Evolutionary conservation across 2,113 vertebrate species (phyloP), one percentile per base, ranked within the genome.

Genomic region (Pangasianodon gigas): DNA sequence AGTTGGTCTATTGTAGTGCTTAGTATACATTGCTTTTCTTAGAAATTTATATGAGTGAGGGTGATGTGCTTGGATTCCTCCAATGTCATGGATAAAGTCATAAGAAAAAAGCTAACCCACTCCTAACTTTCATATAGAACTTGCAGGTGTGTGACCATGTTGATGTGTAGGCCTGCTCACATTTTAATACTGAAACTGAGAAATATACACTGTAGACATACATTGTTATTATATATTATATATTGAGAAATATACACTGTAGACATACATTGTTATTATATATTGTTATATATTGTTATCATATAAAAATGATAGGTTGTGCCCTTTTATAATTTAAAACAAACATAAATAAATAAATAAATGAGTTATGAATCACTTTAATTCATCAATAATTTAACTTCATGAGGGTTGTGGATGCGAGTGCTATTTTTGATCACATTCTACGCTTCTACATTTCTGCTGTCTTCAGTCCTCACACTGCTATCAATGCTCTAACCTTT

Each of bases 171-270:
- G 37, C 69, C 41, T 41, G 37, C 37, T 21, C 37, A 74, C 69
- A 8, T 74, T 74, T 41, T 71, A 37, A 71, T 14, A 71, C 60
- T 9, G 56, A 19, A 65, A 65, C 60, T 10, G 26, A 29, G 29
- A 65, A 65, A 60, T 65, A n/a, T n/a, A n/a, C n/a, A n/a, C n/a
- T n/a, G n/a, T n/a, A n/a, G 7, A 65, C 13, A 56, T 16, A 56
- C 67, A 71, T 71, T 41, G 69, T 74, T 74, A 41, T 41, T 75
- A 75, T 75, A 52, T n/a, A n/a, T n/a, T n/a, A n/a, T n/a, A n/a
- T n/a, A n/a, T n/a, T 9, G 26, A 29, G 29, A 62, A 62, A 60
- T 62, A n/a, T n/a, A n/a, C n/a, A n/a, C n/a, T n/a, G n/a, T n/a
- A n/a, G 6, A 62, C 13, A 56, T 16, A 56, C 67, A 71, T 71